These are phyloP conservation scores for Heliconius ethilla DNA, from an alignment of 2,888 invertebrate species.

Conservation along the genomic window DNA sequence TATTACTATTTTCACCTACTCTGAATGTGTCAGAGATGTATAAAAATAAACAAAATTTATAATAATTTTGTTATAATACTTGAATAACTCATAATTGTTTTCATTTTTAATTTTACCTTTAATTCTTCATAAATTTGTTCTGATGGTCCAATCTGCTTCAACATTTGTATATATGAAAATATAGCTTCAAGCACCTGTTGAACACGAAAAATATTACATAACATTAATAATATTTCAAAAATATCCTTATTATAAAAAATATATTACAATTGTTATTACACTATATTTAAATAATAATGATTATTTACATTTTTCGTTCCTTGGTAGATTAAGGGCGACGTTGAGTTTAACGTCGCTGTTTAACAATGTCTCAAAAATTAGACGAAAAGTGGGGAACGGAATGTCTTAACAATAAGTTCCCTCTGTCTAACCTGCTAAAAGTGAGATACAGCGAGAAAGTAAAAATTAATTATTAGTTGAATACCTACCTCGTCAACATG, in stretches of 20 bases:
- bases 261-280: neutral
- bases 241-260: no score
- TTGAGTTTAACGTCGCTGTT: no score
- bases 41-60: neutral
- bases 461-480: neutral
- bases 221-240: neutral
- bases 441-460: no score
- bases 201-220: slow-evolving; percentile 34
- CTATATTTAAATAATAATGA: no score
- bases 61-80: neutral
- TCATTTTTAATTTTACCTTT: slow-evolving; percentile 57
- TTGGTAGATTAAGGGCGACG: no score
- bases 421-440: no score
- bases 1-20: no score
- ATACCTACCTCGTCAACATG: slow-evolving; percentile 83
- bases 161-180: slow-evolving; percentile 90
- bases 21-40: neutral
- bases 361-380: no score
- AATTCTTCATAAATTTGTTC: slow-evolving; percentile 88
- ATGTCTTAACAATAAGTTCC: no score
- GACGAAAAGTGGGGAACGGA: no score
- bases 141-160: slow-evolving; percentile 85
- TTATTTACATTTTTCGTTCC: no score
- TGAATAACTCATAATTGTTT: neutral
- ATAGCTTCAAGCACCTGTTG: slow-evolving; percentile 87